Evolutionary conservation across 2,888 invertebrate species (phyloP).

Genomic region (Orthosia gothica): DNA sequence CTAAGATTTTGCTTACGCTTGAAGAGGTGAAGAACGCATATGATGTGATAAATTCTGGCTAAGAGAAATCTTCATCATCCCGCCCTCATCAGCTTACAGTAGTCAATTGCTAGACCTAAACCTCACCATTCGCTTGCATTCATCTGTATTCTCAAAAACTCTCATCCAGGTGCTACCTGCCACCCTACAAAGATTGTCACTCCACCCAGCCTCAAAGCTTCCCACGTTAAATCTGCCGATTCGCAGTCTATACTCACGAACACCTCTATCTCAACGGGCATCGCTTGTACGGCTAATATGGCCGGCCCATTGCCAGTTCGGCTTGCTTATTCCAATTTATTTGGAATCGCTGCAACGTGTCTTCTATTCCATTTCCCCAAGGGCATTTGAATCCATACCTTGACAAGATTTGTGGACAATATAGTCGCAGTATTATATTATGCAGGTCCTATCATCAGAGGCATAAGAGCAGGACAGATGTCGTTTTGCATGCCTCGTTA

Average conservation of each 20-base stretch:
- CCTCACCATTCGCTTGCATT: neutral
- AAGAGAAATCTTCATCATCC: too few relatives aligned
- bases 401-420: neutral
- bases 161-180: neutral
- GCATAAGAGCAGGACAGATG: conserved; percentile 11
- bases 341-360: neutral
- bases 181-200: neutral
- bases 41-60: neutral
- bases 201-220: neutral
- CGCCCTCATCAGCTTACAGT: neutral
- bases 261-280: neutral
- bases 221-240: neutral
- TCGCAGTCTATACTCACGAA: neutral
- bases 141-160: neutral
- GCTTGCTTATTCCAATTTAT: neutral
- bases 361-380: too few relatives aligned
- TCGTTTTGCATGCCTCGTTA: conserved; percentile 33
- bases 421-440: neutral
- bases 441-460: neutral
- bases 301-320: neutral
- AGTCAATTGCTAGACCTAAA: neutral
- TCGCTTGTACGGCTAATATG: neutral
- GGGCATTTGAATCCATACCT: neutral
- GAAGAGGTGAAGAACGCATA: neutral
- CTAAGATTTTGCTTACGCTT: neutral